These are phyloP conservation scores for Trissolcus japonicus DNA, from an alignment of 2,888 invertebrate species.

Conservation along the genomic window DNA sequence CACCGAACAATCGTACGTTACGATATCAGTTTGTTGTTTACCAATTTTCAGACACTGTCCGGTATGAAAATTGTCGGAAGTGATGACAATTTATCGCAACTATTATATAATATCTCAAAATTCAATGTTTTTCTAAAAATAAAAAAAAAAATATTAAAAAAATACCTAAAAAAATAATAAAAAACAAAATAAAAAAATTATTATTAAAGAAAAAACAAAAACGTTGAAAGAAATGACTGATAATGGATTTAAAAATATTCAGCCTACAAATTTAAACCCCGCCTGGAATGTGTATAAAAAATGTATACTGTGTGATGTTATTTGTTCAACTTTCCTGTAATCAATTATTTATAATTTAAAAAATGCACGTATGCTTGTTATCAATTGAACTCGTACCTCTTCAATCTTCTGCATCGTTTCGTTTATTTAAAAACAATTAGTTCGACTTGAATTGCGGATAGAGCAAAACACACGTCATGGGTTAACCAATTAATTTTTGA, in stretches of 20 bases:
- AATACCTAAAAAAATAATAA: too few relatives aligned
- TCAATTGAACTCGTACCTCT: constrained; percentile 24
- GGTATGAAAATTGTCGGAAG: background rate
- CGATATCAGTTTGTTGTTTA: constrained; percentile 35
- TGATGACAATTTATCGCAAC: background rate
- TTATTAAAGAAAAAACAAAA: too few relatives aligned
- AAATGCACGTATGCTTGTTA: constrained; percentile 5
- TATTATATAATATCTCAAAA: background rate
- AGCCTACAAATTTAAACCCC: too few relatives aligned
- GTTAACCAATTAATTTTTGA: constrained; percentile 30
- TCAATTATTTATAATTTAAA: constrained; percentile 1
- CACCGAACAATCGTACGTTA: constrained; percentile 29
- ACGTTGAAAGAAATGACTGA: too few relatives aligned
- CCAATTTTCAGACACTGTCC: constrained; percentile 11
- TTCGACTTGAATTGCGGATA: constrained; percentile 3
- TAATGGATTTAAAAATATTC: too few relatives aligned
- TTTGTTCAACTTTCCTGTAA: constrained; percentile 7
- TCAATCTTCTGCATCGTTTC: constrained; percentile 17
- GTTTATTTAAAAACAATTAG: constrained; percentile 27
- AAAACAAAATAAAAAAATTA: too few relatives aligned
- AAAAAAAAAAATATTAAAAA: background rate
- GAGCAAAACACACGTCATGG: constrained; percentile 14
- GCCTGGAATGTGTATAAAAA: too few relatives aligned
- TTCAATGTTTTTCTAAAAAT: background rate
- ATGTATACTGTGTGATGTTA: too few relatives aligned